phyloP scores from a whole-genome alignment of 2,113 vertebrate species.

The Grus americana region DNA sequence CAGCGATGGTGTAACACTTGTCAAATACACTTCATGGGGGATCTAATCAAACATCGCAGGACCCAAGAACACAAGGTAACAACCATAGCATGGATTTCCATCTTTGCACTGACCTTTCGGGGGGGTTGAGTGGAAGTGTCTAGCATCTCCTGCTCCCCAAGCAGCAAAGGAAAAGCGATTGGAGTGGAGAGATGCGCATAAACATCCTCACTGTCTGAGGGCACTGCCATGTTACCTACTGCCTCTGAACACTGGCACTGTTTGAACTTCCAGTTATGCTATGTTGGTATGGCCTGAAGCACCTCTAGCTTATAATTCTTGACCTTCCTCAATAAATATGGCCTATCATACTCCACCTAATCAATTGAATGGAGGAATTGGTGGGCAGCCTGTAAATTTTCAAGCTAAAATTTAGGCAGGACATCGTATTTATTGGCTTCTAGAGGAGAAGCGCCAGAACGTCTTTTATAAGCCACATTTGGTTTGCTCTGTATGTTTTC shows the following conservation, averaged over 20 bases:
- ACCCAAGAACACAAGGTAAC: slow-evolving; percentile 91
- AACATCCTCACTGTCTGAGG: neutral
- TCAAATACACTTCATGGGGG: slow-evolving; percentile 86
- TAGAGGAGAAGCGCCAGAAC: neutral
- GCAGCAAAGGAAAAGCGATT: neutral
- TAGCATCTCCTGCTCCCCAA: neutral
- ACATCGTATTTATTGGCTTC: neutral
- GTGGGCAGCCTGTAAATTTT: neutral
- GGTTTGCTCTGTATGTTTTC: neutral
- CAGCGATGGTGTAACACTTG: slow-evolving; percentile 91
- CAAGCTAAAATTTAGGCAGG: neutral
- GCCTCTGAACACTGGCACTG: neutral
- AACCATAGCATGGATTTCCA: neutral
- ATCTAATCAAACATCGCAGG: slow-evolving; percentile 89
- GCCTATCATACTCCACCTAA: neutral
- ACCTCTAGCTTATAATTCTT: neutral
- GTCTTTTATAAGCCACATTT: neutral
- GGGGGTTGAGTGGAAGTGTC: neutral
- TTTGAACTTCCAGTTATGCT: neutral
- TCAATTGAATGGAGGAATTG: neutral
- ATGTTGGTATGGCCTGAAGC: neutral
- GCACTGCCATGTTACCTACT: neutral
- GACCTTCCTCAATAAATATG: neutral
- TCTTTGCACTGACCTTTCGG: neutral
- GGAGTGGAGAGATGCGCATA: neutral